Conservation (phyloP, 2,888 invertebrate species). For the Branchipolynoe longqiensis region DNA sequence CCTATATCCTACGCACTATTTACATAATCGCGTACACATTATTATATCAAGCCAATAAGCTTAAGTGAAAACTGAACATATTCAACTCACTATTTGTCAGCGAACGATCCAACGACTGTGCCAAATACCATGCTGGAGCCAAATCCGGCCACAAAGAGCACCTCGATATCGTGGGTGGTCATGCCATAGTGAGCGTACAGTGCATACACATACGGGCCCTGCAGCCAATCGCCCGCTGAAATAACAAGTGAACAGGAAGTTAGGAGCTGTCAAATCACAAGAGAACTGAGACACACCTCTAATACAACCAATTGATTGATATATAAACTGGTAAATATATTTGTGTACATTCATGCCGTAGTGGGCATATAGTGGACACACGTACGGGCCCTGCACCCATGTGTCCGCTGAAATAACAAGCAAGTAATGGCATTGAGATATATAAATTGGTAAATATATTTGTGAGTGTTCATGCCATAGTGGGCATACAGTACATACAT, state of each 20-base stretch:
- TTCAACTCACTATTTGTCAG: constrained; percentile 83
- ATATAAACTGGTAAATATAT: not conserved
- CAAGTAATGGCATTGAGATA: too few relatives aligned
- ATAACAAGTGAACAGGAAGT: constrained; percentile 58
- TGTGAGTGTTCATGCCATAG: constrained; percentile 82
- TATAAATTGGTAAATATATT: too few relatives aligned
- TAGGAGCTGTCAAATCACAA: not conserved
- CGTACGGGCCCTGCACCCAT: too few relatives aligned
- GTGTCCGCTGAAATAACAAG: too few relatives aligned
- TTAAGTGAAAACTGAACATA: too few relatives aligned
- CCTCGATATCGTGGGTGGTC: constrained; percentile 82
- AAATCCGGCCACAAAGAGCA: constrained; percentile 84
- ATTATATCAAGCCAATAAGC: too few relatives aligned
- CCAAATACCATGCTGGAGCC: constrained; percentile 84
- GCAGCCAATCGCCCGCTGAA: constrained; percentile 84
- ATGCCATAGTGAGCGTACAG: constrained; percentile 83
- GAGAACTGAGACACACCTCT: not conserved
- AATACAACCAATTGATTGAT: not conserved
- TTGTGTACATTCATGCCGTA: not conserved
- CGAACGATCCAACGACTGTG: constrained; percentile 83
- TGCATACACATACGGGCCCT: constrained; percentile 84
- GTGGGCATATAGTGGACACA: too few relatives aligned
- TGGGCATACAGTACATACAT: constrained; percentile 83
- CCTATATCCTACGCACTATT: too few relatives aligned
- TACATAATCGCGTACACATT: too few relatives aligned